phyloP scores from a whole-genome alignment of 2,797 vertebrate species.

The Phataginus tricuspis region DNA sequence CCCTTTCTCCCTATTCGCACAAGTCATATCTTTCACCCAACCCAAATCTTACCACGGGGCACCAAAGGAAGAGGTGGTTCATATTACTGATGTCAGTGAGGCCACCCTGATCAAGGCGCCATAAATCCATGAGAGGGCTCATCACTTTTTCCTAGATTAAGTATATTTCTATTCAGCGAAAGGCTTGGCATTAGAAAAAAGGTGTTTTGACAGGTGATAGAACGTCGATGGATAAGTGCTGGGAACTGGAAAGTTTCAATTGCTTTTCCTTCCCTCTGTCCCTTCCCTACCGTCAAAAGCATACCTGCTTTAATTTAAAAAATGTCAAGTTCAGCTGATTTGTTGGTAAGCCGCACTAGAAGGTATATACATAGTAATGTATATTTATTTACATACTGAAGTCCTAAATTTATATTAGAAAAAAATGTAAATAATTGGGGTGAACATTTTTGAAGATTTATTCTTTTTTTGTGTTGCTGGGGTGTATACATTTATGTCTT shows the following conservation, averaged over 20 bases:
- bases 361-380: slow-evolving; percentile 91
- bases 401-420: slow-evolving; percentile 91
- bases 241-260: slow-evolving; percentile 83
- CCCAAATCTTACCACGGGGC: neutral
- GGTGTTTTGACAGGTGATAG: neutral
- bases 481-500: slow-evolving; percentile 90
- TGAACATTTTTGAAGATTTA: slow-evolving; percentile 89
- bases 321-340: slow-evolving; percentile 87
- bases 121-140: neutral
- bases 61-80: neutral
- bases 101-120: neutral
- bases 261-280: slow-evolving; percentile 73
- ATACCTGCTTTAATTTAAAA: slow-evolving; percentile 87
- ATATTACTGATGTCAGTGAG: neutral
- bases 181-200: neutral
- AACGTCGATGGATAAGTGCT: slow-evolving; percentile 81
- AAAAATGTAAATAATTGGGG: slow-evolving; percentile 95
- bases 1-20: neutral
- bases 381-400: slow-evolving; percentile 92
- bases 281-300: slow-evolving; percentile 78
- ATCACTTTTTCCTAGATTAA: neutral
- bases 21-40: neutral
- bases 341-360: slow-evolving; percentile 90
- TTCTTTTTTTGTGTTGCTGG: slow-evolving; percentile 89
- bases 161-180: neutral